Evolutionary conservation across 2,888 invertebrate species (phyloP), one percentile per base, ranked within the genome.

Genomic region (Diploptera punctata): DNA sequence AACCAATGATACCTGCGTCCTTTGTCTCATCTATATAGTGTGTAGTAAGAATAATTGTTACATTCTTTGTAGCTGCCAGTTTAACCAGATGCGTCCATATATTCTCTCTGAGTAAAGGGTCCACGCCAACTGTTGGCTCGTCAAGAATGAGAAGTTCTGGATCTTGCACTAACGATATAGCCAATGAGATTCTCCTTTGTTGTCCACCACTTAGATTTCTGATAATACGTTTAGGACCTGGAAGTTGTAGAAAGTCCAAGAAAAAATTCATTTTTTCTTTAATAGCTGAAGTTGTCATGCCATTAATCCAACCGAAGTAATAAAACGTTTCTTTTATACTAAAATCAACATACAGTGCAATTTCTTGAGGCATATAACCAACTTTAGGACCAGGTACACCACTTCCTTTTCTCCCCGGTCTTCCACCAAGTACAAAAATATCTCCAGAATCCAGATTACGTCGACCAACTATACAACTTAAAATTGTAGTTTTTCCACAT

Each of bases 51-150:
- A 94, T 94, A 68, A 93, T 92, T 18, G 94, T 94, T 54, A 90
- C 92, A 69, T 88, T 87, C 16, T 91, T 91, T 76, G 88, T 90
- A 80, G 89, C 91, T 0, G 92, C 91, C 47, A 94, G 90, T 31
- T 93, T 89, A 43, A 94, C 92, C 74, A 94, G 83, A 82, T 94
- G 92, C 81, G 93, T 92, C 94, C 94, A 94, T 77, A 94, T 94
- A 78, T 43, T 44, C 29, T 65, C 44, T 10, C 65, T 65, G 16
- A 65, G 44, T 10, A 97, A 88, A 0, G 97, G 97, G 84, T 97
- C 97, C 72, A 97, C 86, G 0, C 97, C 97, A n/a, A 96, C 97
- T 0, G 97, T 97, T 0, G 97, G 97, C 80, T 97, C 97, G 80
- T 97, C 97, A 78, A 97, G 83, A 74, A 97, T 95, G 31, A 97